Evolutionary conservation across 2,888 invertebrate genomes (phyloP), one percentile per base, ranked within the genome.

Genomic region (Chromoteleia sp.): DNA sequence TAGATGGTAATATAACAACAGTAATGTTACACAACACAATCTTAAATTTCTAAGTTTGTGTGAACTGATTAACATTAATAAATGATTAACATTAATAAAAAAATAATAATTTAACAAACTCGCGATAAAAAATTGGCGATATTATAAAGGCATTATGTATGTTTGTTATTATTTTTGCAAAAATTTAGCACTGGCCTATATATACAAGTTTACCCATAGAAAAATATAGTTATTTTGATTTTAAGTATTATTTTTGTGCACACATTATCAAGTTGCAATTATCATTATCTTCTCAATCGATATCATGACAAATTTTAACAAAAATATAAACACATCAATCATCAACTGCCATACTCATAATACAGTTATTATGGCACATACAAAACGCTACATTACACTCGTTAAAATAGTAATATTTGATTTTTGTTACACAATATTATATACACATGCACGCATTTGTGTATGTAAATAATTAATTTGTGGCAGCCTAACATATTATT

Each of bases 161-260:
- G 21, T 74, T 61, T 63, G 39, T 65, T 56, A 75, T 30, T 7
- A 43, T 43, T 63, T 52, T 61, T 58, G 50, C 45, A n/a, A 58
- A 50, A 65, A 75, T 41, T 75, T 15, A 67, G 58, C 75, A 79
- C 79, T 73, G 79, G 73, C 67, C 73, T 73, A 73, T 79, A 74
- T 79, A 36, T 65, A 79, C 79, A 61, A 54, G 30, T 59, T 52
- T 73, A 67, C 39, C 43, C 33, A 74, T 79, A 74, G 29, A 79
- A 79, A 79, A 74, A 79, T 79, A 79, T 74, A 79, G 8, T 79
- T 74, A 68, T 73, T 79, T 79, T 79, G 74, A 79, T 79, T 61
- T 59, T 68, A 65, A 65, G 67, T 59, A 59, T 52, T 52, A 59
- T 25, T 74, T 63, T 58, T 45, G 56, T 75, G 74, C 74, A 56